Conservation (phyloP, 2,888 invertebrate genomes). For the Drosophila antonietae region DNA sequence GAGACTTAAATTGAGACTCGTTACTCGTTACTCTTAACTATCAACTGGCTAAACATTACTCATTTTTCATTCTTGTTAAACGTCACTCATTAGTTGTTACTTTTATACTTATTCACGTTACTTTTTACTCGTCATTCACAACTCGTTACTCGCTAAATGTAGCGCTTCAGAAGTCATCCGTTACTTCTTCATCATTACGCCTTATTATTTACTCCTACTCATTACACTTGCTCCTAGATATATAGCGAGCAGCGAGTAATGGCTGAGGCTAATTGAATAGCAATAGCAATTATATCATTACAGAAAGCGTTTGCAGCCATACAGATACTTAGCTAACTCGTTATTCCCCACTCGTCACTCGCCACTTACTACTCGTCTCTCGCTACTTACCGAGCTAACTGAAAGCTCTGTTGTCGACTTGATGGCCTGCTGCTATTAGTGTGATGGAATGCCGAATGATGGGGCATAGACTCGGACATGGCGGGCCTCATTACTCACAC, state of each 20-base stretch:
- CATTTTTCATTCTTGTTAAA: not conserved
- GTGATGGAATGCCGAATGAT: constrained; percentile 14
- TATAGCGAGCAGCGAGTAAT: not conserved
- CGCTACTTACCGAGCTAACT: not conserved
- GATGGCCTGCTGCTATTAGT: constrained; percentile 4
- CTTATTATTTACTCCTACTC: too few species aligned
- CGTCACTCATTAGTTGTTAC: too few species aligned
- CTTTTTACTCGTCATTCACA: too few species aligned
- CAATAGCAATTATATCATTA: not conserved
- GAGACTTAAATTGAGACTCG: not conserved
- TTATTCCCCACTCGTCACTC: not conserved
- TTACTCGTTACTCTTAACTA: not conserved
- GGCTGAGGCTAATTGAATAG: not conserved
- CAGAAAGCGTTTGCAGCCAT: too few species aligned
- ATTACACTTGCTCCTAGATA: too few species aligned
- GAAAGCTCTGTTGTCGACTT: constrained; percentile 7
- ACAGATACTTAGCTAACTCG: not conserved
- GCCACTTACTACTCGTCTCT: not conserved
- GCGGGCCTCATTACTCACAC: constrained; percentile 55
- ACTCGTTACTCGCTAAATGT: too few species aligned
- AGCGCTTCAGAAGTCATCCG: too few species aligned
- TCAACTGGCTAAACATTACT: not conserved
- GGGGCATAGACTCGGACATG: constrained; percentile 26
- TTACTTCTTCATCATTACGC: too few species aligned
- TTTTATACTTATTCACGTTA: not conserved